Conservation (phyloP, 2,113 vertebrate species). For the Zapus hudsonius region DNA sequence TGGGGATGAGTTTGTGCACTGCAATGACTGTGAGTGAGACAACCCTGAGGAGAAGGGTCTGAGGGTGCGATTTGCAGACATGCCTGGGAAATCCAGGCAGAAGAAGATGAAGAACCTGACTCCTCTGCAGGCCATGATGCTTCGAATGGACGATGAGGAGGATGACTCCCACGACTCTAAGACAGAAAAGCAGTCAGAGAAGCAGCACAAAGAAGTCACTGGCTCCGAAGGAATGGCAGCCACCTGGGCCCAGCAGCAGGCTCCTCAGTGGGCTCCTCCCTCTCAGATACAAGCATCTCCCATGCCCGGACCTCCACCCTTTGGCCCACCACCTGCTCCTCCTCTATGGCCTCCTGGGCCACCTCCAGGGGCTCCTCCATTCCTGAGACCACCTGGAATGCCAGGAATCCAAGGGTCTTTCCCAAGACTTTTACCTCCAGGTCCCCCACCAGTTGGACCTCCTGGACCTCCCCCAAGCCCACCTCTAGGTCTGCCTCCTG, state of each 20-base stretch:
- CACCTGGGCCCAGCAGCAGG: no score
- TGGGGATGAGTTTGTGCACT: not conserved
- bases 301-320: not conserved
- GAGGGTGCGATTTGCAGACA: not conserved
- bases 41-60: not conserved
- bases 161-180: no score
- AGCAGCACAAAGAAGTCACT: not conserved
- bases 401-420: not conserved
- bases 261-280: not conserved
- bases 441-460: not conserved
- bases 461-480: no score
- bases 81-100: not conserved
- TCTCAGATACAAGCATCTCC: not conserved
- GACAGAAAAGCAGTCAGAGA: no score
- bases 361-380: no score
- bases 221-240: not conserved
- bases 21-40: not conserved
- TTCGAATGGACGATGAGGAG: no score
- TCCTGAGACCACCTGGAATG: no score
- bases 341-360: no score
- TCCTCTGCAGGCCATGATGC: no score
- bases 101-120: not conserved
- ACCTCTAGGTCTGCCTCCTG: not conserved
- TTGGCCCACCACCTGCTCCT: not conserved
- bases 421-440: no score